Conservation (phyloP, 2,113 vertebrate genomes). For the Kryptolebias marmoratus region DNA sequence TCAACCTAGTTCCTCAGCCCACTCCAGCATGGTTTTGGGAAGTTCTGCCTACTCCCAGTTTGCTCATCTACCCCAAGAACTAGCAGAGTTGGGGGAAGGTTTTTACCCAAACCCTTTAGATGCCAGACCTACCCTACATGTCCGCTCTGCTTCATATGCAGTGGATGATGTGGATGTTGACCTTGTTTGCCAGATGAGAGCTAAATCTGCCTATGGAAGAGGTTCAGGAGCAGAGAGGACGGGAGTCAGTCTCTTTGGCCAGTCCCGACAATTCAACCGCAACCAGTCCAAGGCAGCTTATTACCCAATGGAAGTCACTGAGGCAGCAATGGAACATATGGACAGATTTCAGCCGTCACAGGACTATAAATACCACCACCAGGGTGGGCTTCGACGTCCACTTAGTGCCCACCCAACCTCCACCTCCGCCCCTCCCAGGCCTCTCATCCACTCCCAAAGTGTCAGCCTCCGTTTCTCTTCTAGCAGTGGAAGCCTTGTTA, state of each 20-base stretch:
- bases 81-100: constrained; percentile 73
- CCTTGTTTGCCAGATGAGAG: constrained; percentile 71
- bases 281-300: constrained; percentile 93
- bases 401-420: constrained; percentile 88
- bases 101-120: constrained; percentile 85
- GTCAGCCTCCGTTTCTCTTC: constrained; percentile 90
- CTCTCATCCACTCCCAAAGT: constrained; percentile 91
- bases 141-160: constrained; percentile 76
- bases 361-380: constrained; percentile 78
- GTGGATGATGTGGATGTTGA: constrained; percentile 66
- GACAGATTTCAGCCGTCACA: constrained; percentile 76
- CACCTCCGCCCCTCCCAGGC: constrained; percentile 84
- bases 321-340: constrained; percentile 80
- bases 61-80: constrained; percentile 88
- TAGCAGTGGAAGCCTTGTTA: constrained; percentile 88
- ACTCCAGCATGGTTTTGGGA: constrained; percentile 71
- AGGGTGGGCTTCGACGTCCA: constrained; percentile 83
- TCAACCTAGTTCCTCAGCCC: constrained; percentile 79
- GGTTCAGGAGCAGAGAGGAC: constrained; percentile 45
- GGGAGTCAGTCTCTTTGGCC: constrained; percentile 79
- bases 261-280: constrained; percentile 89
- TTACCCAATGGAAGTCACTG: constrained; percentile 88
- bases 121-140: constrained; percentile 83
- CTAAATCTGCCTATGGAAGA: constrained; percentile 81
- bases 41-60: constrained; percentile 88